Evolutionary conservation across 1,140 invertebrate genomes (phyloP).

Genomic region (Conopomorpha cramerella): DNA sequence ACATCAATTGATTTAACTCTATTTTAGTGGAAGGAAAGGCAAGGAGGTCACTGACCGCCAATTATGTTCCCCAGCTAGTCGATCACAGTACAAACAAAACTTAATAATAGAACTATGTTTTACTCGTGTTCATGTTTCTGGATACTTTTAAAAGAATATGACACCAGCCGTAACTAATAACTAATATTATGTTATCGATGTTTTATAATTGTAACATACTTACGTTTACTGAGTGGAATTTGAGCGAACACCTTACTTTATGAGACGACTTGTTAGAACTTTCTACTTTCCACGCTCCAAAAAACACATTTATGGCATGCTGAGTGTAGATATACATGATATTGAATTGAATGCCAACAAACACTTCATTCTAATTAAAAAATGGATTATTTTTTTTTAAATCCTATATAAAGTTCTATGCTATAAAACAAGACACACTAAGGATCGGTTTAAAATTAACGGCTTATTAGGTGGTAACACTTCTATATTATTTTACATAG

Average conservation of each 20-base stretch:
- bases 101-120: slow-evolving; percentile 1
- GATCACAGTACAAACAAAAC: slow-evolving; percentile 3
- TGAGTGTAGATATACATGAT: slow-evolving; percentile 32
- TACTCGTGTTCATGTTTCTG: no score
- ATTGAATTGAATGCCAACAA: slow-evolving; percentile 31
- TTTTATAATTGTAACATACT: no score
- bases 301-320: slow-evolving; percentile 41
- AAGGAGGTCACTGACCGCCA: slow-evolving; percentile 51
- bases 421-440: no score
- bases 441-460: no score
- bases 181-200: no score
- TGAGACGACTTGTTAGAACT: slow-evolving; percentile 50
- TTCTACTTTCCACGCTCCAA: slow-evolving; percentile 60
- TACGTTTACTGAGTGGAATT: no score
- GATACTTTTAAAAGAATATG: no score
- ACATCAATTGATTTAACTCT: slow-evolving; percentile 57
- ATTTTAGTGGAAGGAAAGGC: slow-evolving; percentile 52
- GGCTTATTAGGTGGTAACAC: no score
- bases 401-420: no score
- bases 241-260: slow-evolving; percentile 25
- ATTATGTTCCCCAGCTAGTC: slow-evolving; percentile 52
- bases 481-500: no score
- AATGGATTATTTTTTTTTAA: no score
- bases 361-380: slow-evolving; percentile 32
- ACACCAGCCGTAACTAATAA: no score